A percentile compares a stretch with the other conserved stretches of the same genome.
These are phyloP conservation scores for Corythoichthys intestinalis DNA, from an alignment of 2,113 vertebrate species.

Conservation along the genomic window DNA sequence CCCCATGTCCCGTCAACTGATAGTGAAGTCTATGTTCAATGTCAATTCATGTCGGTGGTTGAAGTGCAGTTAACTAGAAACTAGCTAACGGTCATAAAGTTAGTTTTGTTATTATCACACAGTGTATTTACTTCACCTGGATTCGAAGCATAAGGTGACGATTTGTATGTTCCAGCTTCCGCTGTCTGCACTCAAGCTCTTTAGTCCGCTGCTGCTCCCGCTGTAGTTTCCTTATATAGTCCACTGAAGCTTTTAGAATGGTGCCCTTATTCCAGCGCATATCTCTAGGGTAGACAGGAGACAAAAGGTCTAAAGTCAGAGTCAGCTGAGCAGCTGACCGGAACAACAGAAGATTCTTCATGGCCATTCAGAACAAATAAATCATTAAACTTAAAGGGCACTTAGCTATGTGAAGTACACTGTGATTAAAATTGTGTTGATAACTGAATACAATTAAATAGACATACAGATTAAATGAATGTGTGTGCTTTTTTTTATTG, in stretches of 20 bases:
- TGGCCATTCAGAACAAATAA: conserved; percentile 61
- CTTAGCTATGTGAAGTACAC: conserved; percentile 1
- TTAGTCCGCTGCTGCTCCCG: conserved; percentile 89
- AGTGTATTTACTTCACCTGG: conserved; percentile 50
- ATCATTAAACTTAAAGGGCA: conserved; percentile 12
- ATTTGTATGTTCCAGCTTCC: conserved; percentile 84
- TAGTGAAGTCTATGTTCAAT: too few species aligned
- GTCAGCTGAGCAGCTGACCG: conserved; percentile 58
- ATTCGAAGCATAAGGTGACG: conserved; percentile 83
- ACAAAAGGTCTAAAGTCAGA: conserved; percentile 58
- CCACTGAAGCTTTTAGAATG: conserved; percentile 91
- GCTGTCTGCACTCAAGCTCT: conserved; percentile 85
- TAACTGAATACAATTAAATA: neutral
- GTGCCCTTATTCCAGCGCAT: conserved; percentile 97
- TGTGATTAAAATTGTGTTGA: conserved; percentile 5
- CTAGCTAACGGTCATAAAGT: neutral
- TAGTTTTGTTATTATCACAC: neutral
- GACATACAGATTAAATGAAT: neutral
- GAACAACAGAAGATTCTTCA: conserved; percentile 32
- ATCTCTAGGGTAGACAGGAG: conserved; percentile 75
- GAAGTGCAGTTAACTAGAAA: too few species aligned
- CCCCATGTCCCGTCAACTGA: too few species aligned
- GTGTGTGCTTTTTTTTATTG: neutral
- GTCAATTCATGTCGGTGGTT: too few species aligned
- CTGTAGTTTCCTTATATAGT: conserved; percentile 92